A percentile compares a stretch with the other conserved stretches of the same genome.
phyloP scores from a whole-genome alignment of 2,888 invertebrate species.

The Tipula lateralis region DNA sequence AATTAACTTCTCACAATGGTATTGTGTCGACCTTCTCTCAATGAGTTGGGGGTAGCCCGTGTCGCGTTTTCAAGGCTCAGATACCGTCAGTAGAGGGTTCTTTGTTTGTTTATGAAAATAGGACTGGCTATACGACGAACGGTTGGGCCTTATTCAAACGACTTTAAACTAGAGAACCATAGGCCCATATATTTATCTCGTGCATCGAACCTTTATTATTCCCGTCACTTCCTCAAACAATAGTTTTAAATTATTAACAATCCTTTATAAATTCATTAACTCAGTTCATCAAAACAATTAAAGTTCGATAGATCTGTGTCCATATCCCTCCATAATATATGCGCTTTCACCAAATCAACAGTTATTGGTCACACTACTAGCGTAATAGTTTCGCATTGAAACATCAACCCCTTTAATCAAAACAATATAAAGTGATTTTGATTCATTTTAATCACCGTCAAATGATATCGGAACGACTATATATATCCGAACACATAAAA shows the following conservation, averaged over 20 bases:
- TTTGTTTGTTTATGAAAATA: too few species aligned
- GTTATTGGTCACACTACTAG: neutral
- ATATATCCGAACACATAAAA: neutral
- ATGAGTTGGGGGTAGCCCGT: too few species aligned
- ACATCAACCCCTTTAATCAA: neutral
- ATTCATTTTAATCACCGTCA: constrained; percentile 24
- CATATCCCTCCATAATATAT: neutral
- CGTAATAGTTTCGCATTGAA: neutral
- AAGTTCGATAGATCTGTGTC: neutral
- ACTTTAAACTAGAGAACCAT: too few species aligned
- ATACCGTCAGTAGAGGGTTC: too few species aligned
- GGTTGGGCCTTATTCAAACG: too few species aligned
- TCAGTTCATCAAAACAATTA: neutral
- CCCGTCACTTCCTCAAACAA: neutral
- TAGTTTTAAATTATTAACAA: neutral
- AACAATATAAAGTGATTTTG: neutral
- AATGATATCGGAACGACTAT: neutral
- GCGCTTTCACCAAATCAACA: neutral
- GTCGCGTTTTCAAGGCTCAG: too few species aligned
- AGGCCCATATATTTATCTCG: too few species aligned
- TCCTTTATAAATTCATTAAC: neutral
- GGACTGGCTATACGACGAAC: too few species aligned
- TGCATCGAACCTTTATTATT: too few species aligned
- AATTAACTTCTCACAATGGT: too few species aligned
- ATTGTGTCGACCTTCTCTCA: too few species aligned